Base-by-base conservation (phyloP, 2,113 vertebrate species). In the Rana temporaria region DNA sequence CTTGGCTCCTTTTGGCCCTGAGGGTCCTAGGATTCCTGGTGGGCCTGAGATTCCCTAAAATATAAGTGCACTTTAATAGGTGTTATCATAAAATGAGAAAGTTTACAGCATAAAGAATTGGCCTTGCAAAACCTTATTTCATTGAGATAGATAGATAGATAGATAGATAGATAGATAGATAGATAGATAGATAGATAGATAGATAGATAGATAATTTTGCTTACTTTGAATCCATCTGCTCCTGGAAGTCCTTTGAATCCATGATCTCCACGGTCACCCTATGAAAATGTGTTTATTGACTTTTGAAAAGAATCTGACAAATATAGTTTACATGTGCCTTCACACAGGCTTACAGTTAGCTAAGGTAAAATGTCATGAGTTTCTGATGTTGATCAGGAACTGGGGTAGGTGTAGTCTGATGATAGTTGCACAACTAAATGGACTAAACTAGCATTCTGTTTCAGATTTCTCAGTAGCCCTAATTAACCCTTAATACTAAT, bases 201-300 rank as follows among this genome's bases (percentile, higher is more conserved):
- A 53, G 14, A 48, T 17, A 62, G 1, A 42, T 7, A 83, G 0
- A 0, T 48, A 84, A 55, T 14, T 34, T 3, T 3, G 75, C 77
- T 84, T 88, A 95, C 93, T 92, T 92, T 95, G 84, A 92, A 92
- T 38, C 94, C 93, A 0, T 53, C 74, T 52, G 92, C 90, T 52
- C 93, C 94, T 84, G 82, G 84, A 84, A 95, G 87, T 85, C 94
- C 94, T 86, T 92, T 93, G 57, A 93, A 87, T 5, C 93, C 93
- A 83, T 93, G 90, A 16, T 88, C 82, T 79, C 94, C 93, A 87
- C 91, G 89, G 32, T 89, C 87, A 30, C 87, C 88, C 90, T 95
- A 87, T 72, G n/a, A 86, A 63, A 89, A 68, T 38, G 1, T 67
- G 24, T 78, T 2, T 77, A 4, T 32, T 5, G n/a, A 2, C 20